phyloP scores from a whole-genome alignment of 2,113 vertebrate genomes.

The Callaeas wilsoni region DNA sequence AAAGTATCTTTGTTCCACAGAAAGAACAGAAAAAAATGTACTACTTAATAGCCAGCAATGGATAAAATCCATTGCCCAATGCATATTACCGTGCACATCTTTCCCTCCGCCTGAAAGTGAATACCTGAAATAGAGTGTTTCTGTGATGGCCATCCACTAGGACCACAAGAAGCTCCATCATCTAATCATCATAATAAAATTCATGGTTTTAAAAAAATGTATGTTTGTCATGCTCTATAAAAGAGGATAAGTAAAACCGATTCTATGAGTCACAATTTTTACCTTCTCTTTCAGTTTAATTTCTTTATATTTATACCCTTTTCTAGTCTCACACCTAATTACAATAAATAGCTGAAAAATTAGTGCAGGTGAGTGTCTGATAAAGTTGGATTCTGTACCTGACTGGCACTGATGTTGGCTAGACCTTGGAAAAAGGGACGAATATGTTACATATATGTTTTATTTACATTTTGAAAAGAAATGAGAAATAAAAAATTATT shows the following conservation, averaged over 20 bases:
- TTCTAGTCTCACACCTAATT: not conserved
- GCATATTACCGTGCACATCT: not conserved
- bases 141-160: not conserved
- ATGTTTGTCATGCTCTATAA: not conserved
- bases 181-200: not conserved
- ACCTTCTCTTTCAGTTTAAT: not conserved
- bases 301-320: not conserved
- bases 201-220: not conserved
- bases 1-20: not conserved
- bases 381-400: not conserved
- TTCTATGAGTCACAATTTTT: not conserved
- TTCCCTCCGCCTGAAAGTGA: not conserved
- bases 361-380: not conserved
- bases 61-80: not conserved
- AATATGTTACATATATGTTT: not conserved
- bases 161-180: not conserved
- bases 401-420: not conserved
- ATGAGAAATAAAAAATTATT: not conserved
- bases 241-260: not conserved
- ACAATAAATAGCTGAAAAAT: not conserved
- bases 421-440: not conserved
- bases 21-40: not conserved
- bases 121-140: not conserved
- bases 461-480: not conserved
- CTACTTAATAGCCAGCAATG: not conserved